Percentiles rank a stretch among this genome's conserved stretches.
Conservation (phyloP, 2,888 invertebrate genomes). For the Lymantria dispar region DNA sequence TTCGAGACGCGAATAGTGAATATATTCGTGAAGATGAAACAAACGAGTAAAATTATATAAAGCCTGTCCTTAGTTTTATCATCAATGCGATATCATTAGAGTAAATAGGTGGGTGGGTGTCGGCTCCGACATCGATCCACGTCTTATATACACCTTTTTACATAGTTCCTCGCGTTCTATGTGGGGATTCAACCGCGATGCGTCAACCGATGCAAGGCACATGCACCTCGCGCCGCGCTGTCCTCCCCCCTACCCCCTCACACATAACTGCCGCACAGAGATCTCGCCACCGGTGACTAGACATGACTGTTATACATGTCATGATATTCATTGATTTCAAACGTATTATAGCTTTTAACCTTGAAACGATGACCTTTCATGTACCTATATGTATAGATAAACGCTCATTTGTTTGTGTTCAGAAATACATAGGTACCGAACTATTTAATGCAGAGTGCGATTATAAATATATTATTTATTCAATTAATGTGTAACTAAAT, state of each 20-base stretch:
- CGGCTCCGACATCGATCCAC: constrained; percentile 73
- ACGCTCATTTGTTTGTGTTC: constrained; percentile 25
- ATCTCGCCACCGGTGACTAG: constrained; percentile 37
- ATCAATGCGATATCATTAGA: constrained; percentile 7
- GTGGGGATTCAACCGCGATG: constrained; percentile 78
- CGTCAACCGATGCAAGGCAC: constrained; percentile 75
- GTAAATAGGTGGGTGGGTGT: constrained; percentile 50
- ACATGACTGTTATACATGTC: constrained; percentile 28
- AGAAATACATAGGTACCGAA: neutral
- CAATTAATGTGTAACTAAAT: too few relatives aligned
- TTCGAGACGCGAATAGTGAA: too few relatives aligned
- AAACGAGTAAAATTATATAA: neutral
- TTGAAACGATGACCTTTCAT: constrained; percentile 56
- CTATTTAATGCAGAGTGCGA: neutral
- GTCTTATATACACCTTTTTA: constrained; percentile 73
- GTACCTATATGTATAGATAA: constrained; percentile 31
- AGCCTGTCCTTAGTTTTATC: constrained; percentile 24
- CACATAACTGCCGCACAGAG: constrained; percentile 32
- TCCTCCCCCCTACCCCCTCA: constrained; percentile 27
- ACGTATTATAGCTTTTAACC: constrained; percentile 48
- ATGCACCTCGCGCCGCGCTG: constrained; percentile 56
- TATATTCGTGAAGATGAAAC: neutral
- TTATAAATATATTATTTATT: too few relatives aligned
- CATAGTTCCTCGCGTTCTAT: constrained; percentile 73
- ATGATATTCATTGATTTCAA: constrained; percentile 45